A percentile compares a stretch with the other conserved stretches of the same genome.
Evolutionary conservation across 2,113 vertebrate genomes (phyloP).

Genomic region (Prochilodus magdalenae): DNA sequence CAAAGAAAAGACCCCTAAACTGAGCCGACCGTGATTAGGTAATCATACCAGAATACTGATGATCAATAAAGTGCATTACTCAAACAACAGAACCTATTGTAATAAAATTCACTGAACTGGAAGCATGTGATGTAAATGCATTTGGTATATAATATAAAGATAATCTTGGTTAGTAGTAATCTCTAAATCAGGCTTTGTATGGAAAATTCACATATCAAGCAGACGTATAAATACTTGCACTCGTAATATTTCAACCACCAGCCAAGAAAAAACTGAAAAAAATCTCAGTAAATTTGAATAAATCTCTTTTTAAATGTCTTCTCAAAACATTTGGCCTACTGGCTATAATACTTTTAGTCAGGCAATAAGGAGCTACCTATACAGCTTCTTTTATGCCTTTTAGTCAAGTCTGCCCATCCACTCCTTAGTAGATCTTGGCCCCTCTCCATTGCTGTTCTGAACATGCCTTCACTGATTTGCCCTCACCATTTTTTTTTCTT

Average conservation of each 20-base stretch:
- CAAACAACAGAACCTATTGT: slow-evolving; percentile 54
- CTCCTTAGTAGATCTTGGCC: slow-evolving; percentile 10
- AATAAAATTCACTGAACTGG: neutral
- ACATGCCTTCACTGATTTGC: neutral
- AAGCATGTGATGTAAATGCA: slow-evolving; percentile 1
- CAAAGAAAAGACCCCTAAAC: slow-evolving; percentile 4
- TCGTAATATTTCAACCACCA: neutral
- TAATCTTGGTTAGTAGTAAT: neutral
- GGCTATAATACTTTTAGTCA: neutral
- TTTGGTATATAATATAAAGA: slow-evolving; percentile 8
- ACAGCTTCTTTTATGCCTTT: neutral
- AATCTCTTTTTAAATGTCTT: neutral
- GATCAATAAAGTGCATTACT: slow-evolving; percentile 78
- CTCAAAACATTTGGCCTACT: neutral
- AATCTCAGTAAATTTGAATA: slow-evolving; percentile 4
- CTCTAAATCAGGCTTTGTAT: neutral
- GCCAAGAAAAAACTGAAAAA: neutral
- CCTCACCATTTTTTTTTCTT: neutral
- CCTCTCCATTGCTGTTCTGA: neutral
- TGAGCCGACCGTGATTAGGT: slow-evolving; percentile 21
- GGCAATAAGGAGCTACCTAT: neutral
- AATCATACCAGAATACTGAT: slow-evolving; percentile 71
- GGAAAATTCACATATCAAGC: neutral
- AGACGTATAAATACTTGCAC: neutral
- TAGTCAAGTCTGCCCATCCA: neutral